phyloP scores from a whole-genome alignment of 2,113 vertebrate species.

The Lepus europaeus region DNA sequence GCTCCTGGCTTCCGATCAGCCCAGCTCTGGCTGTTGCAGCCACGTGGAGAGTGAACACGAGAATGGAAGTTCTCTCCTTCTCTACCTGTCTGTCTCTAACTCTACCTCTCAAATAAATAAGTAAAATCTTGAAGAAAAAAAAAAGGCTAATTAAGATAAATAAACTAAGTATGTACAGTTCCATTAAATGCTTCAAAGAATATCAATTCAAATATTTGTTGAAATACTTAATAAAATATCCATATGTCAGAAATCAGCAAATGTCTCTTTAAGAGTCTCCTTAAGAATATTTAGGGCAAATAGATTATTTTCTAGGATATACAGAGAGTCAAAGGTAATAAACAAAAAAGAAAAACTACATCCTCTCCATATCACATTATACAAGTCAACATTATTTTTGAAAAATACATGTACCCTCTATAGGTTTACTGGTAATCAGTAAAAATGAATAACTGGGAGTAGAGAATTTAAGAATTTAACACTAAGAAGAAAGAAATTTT shows the following conservation, averaged over 20 bases:
- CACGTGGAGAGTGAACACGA: too few species aligned
- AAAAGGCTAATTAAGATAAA: background rate
- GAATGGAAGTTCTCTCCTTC: too few species aligned
- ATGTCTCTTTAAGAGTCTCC: background rate
- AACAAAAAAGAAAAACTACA: background rate
- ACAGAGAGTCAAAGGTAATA: background rate
- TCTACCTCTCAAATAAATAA: too few species aligned
- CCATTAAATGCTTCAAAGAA: background rate
- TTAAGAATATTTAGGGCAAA: background rate
- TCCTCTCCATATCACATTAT: background rate
- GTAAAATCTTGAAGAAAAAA: background rate
- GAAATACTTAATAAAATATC: background rate
- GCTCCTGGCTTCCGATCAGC: too few species aligned
- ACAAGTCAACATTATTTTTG: background rate
- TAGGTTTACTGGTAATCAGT: background rate
- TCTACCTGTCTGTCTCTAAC: too few species aligned
- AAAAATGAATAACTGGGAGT: background rate
- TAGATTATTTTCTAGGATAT: background rate
- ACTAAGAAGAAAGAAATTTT: background rate
- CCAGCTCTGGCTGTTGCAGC: too few species aligned
- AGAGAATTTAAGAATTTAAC: slow-evolving; percentile 30
- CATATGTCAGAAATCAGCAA: background rate
- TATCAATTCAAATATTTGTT: slow-evolving; percentile 4
- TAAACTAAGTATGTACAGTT: background rate
- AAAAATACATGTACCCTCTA: background rate